Evolutionary conservation across 1,140 invertebrate species (phyloP).

Genomic region (Oscheius sp.): DNA sequence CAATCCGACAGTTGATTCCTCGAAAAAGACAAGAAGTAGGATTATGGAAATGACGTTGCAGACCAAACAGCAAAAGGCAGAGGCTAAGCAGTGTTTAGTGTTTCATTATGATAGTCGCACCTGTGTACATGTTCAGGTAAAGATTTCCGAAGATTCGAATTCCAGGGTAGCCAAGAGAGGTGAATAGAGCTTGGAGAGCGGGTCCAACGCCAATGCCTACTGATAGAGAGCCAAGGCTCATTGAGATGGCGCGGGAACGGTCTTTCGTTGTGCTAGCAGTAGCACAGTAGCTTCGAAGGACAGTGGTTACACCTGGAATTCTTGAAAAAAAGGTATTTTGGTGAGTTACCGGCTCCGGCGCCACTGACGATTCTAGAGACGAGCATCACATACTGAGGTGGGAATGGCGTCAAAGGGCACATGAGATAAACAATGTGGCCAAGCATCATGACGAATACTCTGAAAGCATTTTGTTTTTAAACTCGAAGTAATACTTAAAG

Average conservation of each 20-base stretch:
- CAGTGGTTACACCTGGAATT: constrained; percentile 14
- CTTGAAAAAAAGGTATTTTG: not conserved
- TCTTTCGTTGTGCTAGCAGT: not conserved
- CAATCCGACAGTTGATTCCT: too few relatives aligned
- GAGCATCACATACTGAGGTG: constrained; percentile 12
- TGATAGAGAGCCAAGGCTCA: constrained; percentile 20
- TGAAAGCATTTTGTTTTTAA: not conserved
- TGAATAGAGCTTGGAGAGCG: constrained; percentile 28
- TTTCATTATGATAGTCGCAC: not conserved
- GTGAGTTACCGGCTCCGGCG: constrained; percentile 14
- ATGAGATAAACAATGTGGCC: constrained; percentile 20
- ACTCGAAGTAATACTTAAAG: too few relatives aligned
- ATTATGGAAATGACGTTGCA: too few relatives aligned
- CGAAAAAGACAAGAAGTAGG: too few relatives aligned
- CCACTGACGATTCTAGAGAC: constrained; percentile 7
- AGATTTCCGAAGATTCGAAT: not conserved
- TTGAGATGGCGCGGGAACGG: constrained; percentile 24
- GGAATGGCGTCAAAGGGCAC: not conserved
- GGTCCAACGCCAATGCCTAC: constrained; percentile 19
- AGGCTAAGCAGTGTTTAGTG: constrained; percentile 1
- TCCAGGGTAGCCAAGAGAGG: constrained; percentile 27
- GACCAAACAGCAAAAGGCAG: too few relatives aligned
- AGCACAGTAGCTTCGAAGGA: constrained; percentile 26
- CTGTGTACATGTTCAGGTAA: constrained; percentile 13
- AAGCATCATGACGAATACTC: constrained; percentile 8